Evolutionary conservation across 1,140 invertebrate genomes (phyloP).

Genomic region (Microvelia longipes): DNA sequence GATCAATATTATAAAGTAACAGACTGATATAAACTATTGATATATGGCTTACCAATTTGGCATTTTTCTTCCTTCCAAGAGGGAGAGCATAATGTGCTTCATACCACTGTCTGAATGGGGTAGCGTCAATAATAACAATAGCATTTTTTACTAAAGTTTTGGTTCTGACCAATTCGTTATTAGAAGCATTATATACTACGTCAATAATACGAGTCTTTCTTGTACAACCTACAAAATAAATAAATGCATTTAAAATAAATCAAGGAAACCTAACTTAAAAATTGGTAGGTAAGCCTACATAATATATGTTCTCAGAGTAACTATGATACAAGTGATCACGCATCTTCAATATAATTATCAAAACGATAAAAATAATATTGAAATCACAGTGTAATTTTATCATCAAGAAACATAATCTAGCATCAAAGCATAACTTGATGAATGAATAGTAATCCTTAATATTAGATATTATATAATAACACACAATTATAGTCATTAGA

Average conservation of each 20-base stretch:
- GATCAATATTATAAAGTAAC: too few relatives aligned
- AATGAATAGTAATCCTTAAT: too few relatives aligned
- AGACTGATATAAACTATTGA: too few relatives aligned
- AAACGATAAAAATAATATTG: not conserved
- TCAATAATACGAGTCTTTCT: conserved; percentile 97
- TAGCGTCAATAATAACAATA: conserved; percentile 94
- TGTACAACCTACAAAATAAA: conserved; percentile 47
- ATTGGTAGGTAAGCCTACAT: too few relatives aligned
- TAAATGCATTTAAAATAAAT: conserved; percentile 1
- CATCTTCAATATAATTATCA: not conserved
- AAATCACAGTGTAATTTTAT: not conserved
- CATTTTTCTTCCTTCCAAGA: conserved; percentile 88
- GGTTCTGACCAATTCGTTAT: conserved; percentile 96
- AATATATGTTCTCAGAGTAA: not conserved
- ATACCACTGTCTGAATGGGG: conserved; percentile 98
- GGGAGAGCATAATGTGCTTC: conserved; percentile 90
- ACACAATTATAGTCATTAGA: too few relatives aligned
- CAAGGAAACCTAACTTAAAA: conserved; percentile 13
- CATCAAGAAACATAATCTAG: too few relatives aligned
- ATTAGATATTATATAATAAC: too few relatives aligned
- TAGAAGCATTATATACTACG: conserved; percentile 98
- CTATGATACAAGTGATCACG: not conserved
- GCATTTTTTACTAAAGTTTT: conserved; percentile 98
- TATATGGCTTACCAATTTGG: conserved; percentile 74
- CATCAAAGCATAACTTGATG: too few relatives aligned